phyloP scores from a whole-genome alignment of 2,888 invertebrate genomes.

The Ptilodon capucinus region DNA sequence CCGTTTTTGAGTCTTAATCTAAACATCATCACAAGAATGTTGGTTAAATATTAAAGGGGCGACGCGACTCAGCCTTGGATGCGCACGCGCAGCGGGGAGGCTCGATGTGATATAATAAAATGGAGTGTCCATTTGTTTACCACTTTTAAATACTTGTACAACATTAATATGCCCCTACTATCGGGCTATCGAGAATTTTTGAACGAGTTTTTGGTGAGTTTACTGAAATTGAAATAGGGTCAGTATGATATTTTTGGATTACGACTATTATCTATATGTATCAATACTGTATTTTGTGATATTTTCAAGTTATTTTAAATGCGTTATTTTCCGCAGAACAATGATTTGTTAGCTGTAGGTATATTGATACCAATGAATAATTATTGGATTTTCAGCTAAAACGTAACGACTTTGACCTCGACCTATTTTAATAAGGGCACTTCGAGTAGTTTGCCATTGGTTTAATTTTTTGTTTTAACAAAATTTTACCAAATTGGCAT shows the following conservation, averaged over 20 bases:
- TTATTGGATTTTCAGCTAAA: too few species aligned
- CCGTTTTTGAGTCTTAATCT: background rate
- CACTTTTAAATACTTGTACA: slow-evolving; percentile 34
- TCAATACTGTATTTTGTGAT: too few species aligned
- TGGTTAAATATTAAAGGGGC: background rate
- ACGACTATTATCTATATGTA: too few species aligned
- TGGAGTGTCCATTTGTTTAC: slow-evolving; percentile 28
- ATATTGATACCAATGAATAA: too few species aligned
- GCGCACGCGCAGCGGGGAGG: slow-evolving; percentile 30
- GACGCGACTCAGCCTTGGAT: background rate
- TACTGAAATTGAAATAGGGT: too few species aligned
- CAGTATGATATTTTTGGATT: too few species aligned
- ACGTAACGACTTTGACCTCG: too few species aligned
- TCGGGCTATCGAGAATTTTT: slow-evolving; percentile 6
- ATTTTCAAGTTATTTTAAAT: too few species aligned
- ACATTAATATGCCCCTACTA: slow-evolving; percentile 26
- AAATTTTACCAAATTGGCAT: background rate
- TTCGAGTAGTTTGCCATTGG: too few species aligned
- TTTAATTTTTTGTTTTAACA: background rate
- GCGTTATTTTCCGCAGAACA: too few species aligned
- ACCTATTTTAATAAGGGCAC: too few species aligned
- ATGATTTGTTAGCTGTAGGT: too few species aligned
- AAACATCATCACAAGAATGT: background rate
- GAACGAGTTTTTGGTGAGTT: background rate
- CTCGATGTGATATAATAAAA: slow-evolving; percentile 33